Evolutionary conservation across 2,113 vertebrate species (phyloP), one percentile per base, ranked within the genome.

Genomic region (Forbesichthys agassizii): DNA sequence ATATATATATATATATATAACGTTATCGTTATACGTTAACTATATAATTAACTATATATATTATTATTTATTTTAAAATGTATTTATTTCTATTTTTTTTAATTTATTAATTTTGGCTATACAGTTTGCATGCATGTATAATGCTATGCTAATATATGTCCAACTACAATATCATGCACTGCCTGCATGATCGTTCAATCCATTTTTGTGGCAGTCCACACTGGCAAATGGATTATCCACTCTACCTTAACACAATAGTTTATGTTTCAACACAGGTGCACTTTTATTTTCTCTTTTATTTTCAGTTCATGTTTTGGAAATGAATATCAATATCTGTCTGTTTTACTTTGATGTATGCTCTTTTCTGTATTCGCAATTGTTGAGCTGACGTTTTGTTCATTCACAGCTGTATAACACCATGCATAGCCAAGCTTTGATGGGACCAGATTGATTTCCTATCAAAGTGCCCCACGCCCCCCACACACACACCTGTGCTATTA

Each of bases 221-320:
- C 69, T 69, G 69, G 62, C 53, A 73, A 73, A 77, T 76, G 69
- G 57, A 66, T 49, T 73, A 54, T 54, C 12, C n/a, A n/a, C 13
- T 27, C 36, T 27, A 6, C 33, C 13, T 60, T 33, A 33, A 1
- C n/a, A 36, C 33, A 53, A 61, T 73, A 63, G 66, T 64, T 56
- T 53, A 61, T 51, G 61, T 73, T 73, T 76, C n/a, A 33, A 61
- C 67, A 63, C 52, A 73, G 67, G 69, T 70, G 69, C 14, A 18
- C 48, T 36, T 74, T 64, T 48, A 63, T 72, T 68, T 13, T 33
- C 18, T 71, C 46, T 64, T 36, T 52, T 83, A n/a, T 16, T 64
- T 71, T 52, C 64, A 42, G 52, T 64, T 61, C 57, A 83, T 80
- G 56, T 72, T 74, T 77, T 83, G 74, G 60, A 80, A 80, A 80